Evolutionary conservation across 2,888 invertebrate species (phyloP).

Genomic region (Cosmia trapezina): DNA sequence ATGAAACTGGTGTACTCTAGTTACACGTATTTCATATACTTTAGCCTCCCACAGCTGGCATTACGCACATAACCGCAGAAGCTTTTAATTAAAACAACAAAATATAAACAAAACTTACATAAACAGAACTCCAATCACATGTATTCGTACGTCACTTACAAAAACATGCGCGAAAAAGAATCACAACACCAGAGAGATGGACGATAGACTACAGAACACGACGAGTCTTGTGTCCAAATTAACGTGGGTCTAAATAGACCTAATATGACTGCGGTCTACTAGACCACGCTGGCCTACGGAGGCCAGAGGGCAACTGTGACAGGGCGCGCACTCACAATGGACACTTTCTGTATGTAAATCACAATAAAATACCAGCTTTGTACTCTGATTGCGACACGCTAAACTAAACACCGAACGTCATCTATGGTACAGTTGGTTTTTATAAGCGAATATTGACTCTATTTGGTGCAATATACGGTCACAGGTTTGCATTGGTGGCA

Average conservation of each 20-base stretch:
- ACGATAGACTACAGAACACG: constrained; percentile 63
- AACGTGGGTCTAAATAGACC: constrained; percentile 31
- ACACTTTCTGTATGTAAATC: constrained; percentile 87
- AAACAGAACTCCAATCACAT: constrained; percentile 36
- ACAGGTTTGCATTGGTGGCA: constrained; percentile 19
- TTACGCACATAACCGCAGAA: constrained; percentile 20
- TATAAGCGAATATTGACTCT: constrained; percentile 71
- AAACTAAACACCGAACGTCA: constrained; percentile 84
- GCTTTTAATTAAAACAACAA: constrained; percentile 30
- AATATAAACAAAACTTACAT: constrained; percentile 42
- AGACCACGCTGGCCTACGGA: constrained; percentile 79
- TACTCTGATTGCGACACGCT: constrained; percentile 88
- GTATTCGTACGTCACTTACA: constrained; percentile 29
- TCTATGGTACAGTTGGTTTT: constrained; percentile 74
- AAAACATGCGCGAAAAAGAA: constrained; percentile 26
- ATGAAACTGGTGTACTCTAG: constrained; percentile 1
- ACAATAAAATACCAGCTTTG: constrained; percentile 89
- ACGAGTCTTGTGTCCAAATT: constrained; percentile 16
- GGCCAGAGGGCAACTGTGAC: constrained; percentile 87
- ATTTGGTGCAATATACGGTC: constrained; percentile 55
- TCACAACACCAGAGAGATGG: constrained; percentile 54
- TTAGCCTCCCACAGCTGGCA: constrained; percentile 7
- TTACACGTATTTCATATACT: constrained; percentile 17
- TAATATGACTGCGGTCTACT: constrained; percentile 67
- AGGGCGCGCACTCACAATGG: constrained; percentile 84